Evolutionary conservation across 1,140 invertebrate species (phyloP), one percentile per base, ranked within the genome.

Genomic region (Coenobita brevimanus): DNA sequence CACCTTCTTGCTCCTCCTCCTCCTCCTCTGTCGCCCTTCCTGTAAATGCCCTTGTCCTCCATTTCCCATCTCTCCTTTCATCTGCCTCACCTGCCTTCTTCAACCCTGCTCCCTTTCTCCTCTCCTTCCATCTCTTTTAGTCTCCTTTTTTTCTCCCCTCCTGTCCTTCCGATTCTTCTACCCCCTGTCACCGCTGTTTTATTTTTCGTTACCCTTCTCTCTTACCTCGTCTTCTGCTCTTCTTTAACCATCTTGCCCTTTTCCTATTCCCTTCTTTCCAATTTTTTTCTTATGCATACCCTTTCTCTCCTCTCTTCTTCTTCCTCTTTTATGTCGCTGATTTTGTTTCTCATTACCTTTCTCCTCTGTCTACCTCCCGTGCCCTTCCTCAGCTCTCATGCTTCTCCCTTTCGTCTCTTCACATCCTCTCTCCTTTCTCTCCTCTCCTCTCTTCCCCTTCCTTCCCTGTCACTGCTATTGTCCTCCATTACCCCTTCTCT

Each of bases 211-310:
- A n/a, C 57, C 21, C 27, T 24, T 62, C 27, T n/a, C 57, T 62
- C 57, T 62, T 62, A n/a, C 57, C 57, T 62, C 57, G n/a, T n/a
- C n/a, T 62, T 24, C 27, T 62, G 57, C n/a, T n/a, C n/a, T 62
- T 71, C 33, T 1, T 62, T 62, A 17, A 62, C 27, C 27, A 62
- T 62, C 27, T 62, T 17, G 21, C 27, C 27, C 4, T 17, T 62
- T 62, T 1, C 21, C 17, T 17, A 24, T 62, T 17, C 4, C 21
- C 27, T 62, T 17, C 27, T n/a, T n/a, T n/a, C 57, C 57, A 24
- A 24, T 62, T 62, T 62, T n/a, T 62, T 62, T 62, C n/a, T n/a
- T n/a, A n/a, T n/a, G n/a, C n/a, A n/a, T n/a, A n/a, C n/a, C n/a
- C n/a, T n/a, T n/a, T n/a, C 27, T 62, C 21, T 62, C 33, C 17